Base-by-base conservation (phyloP, 1,140 invertebrate species). In the Drosophila nigromelanica region DNA sequence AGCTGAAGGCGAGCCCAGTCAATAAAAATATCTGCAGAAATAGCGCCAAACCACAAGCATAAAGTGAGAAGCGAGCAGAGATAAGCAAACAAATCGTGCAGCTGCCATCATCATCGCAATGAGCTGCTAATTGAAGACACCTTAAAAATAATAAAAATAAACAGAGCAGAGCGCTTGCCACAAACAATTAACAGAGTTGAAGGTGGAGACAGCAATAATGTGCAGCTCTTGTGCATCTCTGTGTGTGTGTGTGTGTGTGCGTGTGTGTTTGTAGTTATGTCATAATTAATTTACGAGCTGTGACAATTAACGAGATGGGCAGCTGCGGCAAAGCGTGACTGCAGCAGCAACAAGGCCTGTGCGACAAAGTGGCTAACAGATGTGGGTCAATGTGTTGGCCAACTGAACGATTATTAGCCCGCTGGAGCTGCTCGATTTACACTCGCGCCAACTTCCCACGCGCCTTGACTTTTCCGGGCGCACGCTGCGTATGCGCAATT, bases 281-380 rank as follows among this genome's bases (percentile, higher is more conserved):
- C 83, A 83, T 89, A 89, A 89, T 87, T 87, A 87, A 87, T 87
- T 87, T 87, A 87, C 83, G 80, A 87, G 79, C 83, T 87, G 83
- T 87, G 83, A 87, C 83, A 87, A 89, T 87, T 87, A 87, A 89
- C 83, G 83, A 77, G 72, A 77, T 62, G 52, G 59, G 69, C 87
- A 69, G 70, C 68, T 66, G 79, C 54, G 62, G 72, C 71, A 62
- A 70, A 76, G 82, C 79, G 82, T 85, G 81, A 77, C 62, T 75
- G 60, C 40, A 73, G 70, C 60, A 64, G 66, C 59, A 59, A 76
- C 83, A 79, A 89, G 83, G 76, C 62, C 86, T 55, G 56, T 45
- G 58, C 59, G 37, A 60, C 40, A 56, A 48, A 63, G 58, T 45
- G 59, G 43, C 33, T 59, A 77, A 10, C 68, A 66, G 61, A 80